Conservation (phyloP, 2,113 vertebrate genomes). For the Rhipidura dahli region DNA sequence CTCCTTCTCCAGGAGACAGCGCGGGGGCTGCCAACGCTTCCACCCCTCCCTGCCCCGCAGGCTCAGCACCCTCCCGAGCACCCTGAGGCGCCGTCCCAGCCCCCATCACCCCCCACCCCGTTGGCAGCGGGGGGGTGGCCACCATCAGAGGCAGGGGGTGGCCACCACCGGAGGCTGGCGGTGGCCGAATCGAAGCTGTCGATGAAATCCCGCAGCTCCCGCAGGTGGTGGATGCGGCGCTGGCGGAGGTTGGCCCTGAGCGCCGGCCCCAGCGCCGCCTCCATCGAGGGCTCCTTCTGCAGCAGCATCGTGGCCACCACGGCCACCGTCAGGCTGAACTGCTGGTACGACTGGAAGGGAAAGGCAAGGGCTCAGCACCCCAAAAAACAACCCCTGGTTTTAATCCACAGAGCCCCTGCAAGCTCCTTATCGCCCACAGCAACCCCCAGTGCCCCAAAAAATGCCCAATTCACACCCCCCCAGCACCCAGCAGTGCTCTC, state of each 20-base stretch:
- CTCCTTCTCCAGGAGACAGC: not conserved
- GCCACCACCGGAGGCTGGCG: not conserved
- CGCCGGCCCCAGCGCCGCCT: constrained; percentile 3
- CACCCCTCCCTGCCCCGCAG: rapidly evolving
- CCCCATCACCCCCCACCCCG: rapidly evolving
- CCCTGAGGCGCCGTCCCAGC: rapidly evolving
- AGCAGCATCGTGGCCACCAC: constrained; percentile 61
- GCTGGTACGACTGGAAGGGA: constrained; percentile 31
- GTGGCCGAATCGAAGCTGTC: constrained; percentile 1
- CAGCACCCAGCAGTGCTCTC: rapidly evolving
- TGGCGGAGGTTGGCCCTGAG: constrained; percentile 59
- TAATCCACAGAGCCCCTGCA: rapidly evolving
- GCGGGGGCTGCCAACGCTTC: rapidly evolving
- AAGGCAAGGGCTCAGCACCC: rapidly evolving
- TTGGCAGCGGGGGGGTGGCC: not conserved
- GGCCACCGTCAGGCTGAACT: constrained; percentile 49
- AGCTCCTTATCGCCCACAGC: rapidly evolving
- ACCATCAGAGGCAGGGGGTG: too few relatives aligned
- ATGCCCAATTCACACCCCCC: not conserved
- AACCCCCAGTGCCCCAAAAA: not conserved
- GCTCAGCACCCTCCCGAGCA: not conserved
- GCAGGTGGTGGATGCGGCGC: constrained; percentile 20
- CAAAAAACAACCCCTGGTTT: rapidly evolving
- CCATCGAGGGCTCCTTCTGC: constrained; percentile 64
- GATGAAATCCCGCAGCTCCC: constrained; percentile 55